Evolutionary conservation across 2,888 invertebrate genomes (phyloP), one percentile per base, ranked within the genome.

Genomic region (Liopterus haemorrhoidalis): DNA sequence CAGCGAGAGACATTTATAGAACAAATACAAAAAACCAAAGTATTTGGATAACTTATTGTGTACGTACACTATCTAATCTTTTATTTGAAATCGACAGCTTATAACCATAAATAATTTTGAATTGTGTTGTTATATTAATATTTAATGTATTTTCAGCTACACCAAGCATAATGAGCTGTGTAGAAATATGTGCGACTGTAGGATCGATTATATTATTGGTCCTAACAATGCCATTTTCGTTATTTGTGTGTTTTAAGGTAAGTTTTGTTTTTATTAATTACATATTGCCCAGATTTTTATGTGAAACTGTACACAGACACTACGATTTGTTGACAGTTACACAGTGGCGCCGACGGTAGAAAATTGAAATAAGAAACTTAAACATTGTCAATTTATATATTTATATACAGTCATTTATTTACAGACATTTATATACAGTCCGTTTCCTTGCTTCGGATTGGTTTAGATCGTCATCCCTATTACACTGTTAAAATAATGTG

Each of bases 221-320:
- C 57, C 61, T 85, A 50, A 89, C 89, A 2, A 75, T 89, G 57
- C 90, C 90, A 20, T 80, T 91, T 60, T 88, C 90, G 2, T 68
- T 90, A 45, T 87, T 86, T 65, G 79, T 86, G 65, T 86, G 86
- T 66, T 88, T 89, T 65, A 89, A 90, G 78, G 83, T 83, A 71
- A 68, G 61, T 58, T 28, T 21, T 25, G 27, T 11, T 5, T n/a
- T n/a, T 2, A 31, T 11, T 11, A 14, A 11, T 11, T 4, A 31
- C 9, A n/a, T 21, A 4, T 21, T 36, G 2, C 2, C n/a, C 24
- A n/a, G 11, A 5, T 5, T 22, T 5, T n/a, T 21, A 5, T 36
- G 15, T 6, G 5, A 36, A 32, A 14, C 4, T 18, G 5, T 6
- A 6, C 5, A 15, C 16, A 32, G 11, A 30, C 11, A 30, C 5